phyloP scores from a whole-genome alignment of 2,113 vertebrate species.

The Seriola aureovittata region DNA sequence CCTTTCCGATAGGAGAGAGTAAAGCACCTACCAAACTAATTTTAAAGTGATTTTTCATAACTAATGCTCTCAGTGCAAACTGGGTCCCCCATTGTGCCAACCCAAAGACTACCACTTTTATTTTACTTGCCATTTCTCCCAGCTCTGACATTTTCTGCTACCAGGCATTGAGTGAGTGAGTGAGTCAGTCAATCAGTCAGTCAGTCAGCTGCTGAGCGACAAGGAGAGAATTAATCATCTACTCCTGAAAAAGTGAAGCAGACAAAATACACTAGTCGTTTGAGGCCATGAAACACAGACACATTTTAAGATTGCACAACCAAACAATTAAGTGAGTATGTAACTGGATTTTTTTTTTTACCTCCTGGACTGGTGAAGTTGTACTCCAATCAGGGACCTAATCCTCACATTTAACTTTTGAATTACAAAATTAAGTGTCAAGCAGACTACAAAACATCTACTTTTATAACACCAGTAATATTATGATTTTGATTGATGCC shows the following conservation, averaged over 20 bases:
- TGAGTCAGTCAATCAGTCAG: background rate
- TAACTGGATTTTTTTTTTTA: background rate
- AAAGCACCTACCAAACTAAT: constrained; percentile 9
- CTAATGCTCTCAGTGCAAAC: constrained; percentile 21
- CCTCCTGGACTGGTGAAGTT: background rate
- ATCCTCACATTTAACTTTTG: background rate
- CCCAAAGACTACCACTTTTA: constrained; percentile 6
- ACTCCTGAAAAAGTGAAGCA: constrained; percentile 4
- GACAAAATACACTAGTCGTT: background rate
- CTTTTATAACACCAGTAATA: background rate
- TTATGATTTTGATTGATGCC: background rate
- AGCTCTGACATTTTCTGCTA: constrained; percentile 16
- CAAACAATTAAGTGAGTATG: background rate
- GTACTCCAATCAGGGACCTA: background rate
- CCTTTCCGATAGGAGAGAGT: background rate
- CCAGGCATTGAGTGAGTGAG: constrained; percentile 41
- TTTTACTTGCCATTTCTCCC: background rate
- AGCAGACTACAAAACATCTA: background rate
- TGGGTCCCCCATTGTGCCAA: background rate
- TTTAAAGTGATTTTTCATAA: constrained; percentile 16
- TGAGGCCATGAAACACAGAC: constrained; percentile 40
- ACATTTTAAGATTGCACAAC: constrained; percentile 14
- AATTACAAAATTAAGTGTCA: background rate
- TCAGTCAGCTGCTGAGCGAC: background rate
- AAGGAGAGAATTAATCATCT: constrained; percentile 11